Evolutionary conservation across 2,888 invertebrate genomes (phyloP), one percentile per base, ranked within the genome.

Genomic region (Himalopsyche kuldschensis): DNA sequence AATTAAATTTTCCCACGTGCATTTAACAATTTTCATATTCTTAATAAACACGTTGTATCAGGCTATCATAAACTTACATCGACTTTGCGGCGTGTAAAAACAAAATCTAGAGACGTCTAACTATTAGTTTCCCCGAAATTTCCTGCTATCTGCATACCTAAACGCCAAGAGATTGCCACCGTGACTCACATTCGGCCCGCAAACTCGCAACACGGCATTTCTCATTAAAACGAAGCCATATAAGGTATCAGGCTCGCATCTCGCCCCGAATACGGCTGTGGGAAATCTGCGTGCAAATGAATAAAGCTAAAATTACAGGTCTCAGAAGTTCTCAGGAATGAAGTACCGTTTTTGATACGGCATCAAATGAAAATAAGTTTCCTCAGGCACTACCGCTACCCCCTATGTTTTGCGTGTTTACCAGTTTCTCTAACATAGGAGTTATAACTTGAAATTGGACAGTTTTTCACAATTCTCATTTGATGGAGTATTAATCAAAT

Each of bases 241-340:
- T 24, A 35, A 63, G 31, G 35, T 80, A 47, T 35, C 76, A 77
- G 77, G 81, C 47, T 76, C n/a, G 35, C 77, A 77, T 81, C 11
- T 47, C 27, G 10, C 81, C 15, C 75, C 27, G 80, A 46, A 69
- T 80, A 8, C 41, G 20, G 20, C 75, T 30, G 81, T 76, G 81
- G 81, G 75, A 81, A 81, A 81, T 81, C 81, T 55, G 77, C 27
- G 81, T 76, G 20, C 31, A 79, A 78, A 81, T 75, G 81, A 35
- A 32, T 11, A 69, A 30, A 41, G 81, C 75, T 55, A 20, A 20
- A 55, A 55, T 17, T 20, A 10, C 55, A 1, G 20, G 55, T 6
- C 10, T 15, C 41, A 41, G 15, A 41, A 0, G 11, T 41, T 41
- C 10, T 11, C 5, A 41, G 35, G 35, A 41, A 11, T 15, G 11